Conservation (phyloP, 2,888 invertebrate genomes). For the Xestia c-nigrum region DNA sequence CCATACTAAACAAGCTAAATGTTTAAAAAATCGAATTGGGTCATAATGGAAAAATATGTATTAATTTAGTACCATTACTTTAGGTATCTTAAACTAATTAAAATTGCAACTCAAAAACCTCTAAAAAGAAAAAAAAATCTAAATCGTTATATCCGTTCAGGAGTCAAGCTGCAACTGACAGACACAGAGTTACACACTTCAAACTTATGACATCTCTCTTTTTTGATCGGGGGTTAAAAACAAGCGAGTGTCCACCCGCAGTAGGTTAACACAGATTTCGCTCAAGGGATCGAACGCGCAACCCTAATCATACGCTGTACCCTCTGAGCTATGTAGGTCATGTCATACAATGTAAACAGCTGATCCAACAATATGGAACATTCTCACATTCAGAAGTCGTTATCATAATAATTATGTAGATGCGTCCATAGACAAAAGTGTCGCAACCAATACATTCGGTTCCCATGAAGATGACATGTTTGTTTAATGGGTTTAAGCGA, state of each 20-base stretch:
- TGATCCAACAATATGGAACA: slow-evolving; percentile 31
- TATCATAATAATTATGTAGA: slow-evolving; percentile 5
- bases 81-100: not conserved
- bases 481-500: slow-evolving; percentile 52
- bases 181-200: not conserved
- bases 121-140: not conserved
- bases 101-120: not conserved
- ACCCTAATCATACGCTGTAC: slow-evolving; percentile 38
- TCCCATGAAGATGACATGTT: slow-evolving; percentile 61
- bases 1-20: not conserved
- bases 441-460: slow-evolving; percentile 48
- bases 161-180: not conserved
- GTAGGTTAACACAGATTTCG: slow-evolving; percentile 22
- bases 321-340: slow-evolving; percentile 46
- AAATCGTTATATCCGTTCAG: not conserved
- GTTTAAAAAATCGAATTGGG: not conserved
- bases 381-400: slow-evolving; percentile 11
- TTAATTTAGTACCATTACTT: not conserved
- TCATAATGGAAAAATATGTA: not conserved
- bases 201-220: not conserved
- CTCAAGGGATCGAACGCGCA: slow-evolving; percentile 13
- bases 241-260: slow-evolving; percentile 8
- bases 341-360: slow-evolving; percentile 28
- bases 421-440: slow-evolving; percentile 39
- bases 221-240: not conserved